Percentiles rank a stretch among this genome's conserved stretches.
Evolutionary conservation across 2,113 vertebrate genomes (phyloP).

Genomic region (Capreolus pygargus): DNA sequence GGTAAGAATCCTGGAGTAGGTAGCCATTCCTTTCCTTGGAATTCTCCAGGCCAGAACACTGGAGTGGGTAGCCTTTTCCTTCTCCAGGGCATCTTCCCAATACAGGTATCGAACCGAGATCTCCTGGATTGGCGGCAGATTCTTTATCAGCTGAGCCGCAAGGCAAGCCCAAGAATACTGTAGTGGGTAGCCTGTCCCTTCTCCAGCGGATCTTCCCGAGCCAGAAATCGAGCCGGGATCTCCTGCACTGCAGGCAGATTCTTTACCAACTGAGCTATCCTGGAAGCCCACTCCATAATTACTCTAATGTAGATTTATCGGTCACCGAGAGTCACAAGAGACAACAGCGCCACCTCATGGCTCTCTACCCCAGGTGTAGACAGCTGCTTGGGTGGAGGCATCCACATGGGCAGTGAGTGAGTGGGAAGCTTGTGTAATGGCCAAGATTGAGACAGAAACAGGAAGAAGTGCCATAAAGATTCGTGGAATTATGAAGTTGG

Average conservation of each 20-base stretch:
- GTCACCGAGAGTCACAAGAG: accelerated
- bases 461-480: neutral
- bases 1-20: neutral
- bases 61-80: neutral
- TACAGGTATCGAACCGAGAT: neutral
- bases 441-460: neutral
- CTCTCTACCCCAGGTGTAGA: accelerated
- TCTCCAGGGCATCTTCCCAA: neutral
- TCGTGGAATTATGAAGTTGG: neutral
- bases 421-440: neutral
- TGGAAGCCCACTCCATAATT: neutral
- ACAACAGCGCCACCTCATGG: neutral
- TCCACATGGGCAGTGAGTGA: neutral
- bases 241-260: neutral
- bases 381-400: accelerated
- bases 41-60: neutral
- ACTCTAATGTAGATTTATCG: accelerated
- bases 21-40: neutral
- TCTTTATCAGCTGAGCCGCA: neutral
- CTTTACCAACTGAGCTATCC: neutral
- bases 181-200: neutral
- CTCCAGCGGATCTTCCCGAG: neutral
- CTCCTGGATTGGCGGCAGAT: neutral
- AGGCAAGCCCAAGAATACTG: neutral
- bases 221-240: neutral